These are phyloP conservation scores for Xerus rutilus DNA, from an alignment of 2,797 vertebrate genomes.

Conservation along the genomic window DNA sequence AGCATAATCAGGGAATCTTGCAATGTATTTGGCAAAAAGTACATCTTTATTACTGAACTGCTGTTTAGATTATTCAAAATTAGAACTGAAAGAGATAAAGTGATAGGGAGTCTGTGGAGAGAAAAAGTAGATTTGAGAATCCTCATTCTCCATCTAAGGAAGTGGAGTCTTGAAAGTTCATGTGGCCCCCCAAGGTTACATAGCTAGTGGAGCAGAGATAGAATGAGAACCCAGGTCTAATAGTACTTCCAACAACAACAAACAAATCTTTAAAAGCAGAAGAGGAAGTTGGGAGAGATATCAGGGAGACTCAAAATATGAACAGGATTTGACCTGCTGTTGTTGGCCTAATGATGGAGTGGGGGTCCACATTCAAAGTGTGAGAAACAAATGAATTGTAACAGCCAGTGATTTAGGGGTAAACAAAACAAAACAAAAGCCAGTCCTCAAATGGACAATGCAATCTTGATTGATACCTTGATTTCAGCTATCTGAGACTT, in stretches of 20 bases:
- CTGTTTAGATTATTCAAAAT: conserved; percentile 43
- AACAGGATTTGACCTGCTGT: neutral
- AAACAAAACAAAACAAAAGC: neutral
- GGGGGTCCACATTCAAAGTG: neutral
- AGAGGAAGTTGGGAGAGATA: neutral
- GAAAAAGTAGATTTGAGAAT: neutral
- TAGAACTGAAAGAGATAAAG: conserved; percentile 48
- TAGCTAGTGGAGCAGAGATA: neutral
- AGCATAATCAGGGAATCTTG: conserved; percentile 55
- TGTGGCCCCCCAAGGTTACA: neutral
- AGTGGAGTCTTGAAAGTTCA: neutral
- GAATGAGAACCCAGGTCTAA: neutral
- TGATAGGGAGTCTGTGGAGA: neutral
- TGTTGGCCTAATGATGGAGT: neutral
- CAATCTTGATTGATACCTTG: neutral
- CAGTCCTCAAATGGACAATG: neutral
- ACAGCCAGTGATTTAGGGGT: neutral
- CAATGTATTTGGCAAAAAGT: conserved; percentile 53
- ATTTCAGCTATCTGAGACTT: neutral
- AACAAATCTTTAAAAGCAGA: neutral
- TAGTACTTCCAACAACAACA: neutral
- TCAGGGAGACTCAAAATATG: neutral
- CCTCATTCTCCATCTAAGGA: neutral
- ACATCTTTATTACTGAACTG: conserved; percentile 64
- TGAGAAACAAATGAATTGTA: neutral